These are phyloP conservation scores for Lepidothrix coronata DNA, from an alignment of 2,113 vertebrate species.

Conservation along the genomic window DNA sequence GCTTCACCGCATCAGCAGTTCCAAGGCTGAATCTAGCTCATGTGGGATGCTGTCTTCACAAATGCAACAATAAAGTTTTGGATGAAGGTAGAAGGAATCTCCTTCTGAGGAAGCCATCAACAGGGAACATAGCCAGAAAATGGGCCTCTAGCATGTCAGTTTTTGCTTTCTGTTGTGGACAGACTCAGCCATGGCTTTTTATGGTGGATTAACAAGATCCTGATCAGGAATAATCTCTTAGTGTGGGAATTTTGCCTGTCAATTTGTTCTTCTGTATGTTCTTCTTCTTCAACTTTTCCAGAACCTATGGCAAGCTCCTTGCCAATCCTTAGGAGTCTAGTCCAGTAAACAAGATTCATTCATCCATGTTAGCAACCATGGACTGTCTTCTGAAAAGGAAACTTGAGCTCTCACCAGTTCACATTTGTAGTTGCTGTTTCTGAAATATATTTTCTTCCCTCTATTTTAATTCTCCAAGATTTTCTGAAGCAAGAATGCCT, in stretches of 20 bases:
- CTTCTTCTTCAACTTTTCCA: background rate
- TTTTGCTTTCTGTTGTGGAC: background rate
- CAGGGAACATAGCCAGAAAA: background rate
- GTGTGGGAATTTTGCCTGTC: background rate
- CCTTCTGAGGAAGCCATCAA: background rate
- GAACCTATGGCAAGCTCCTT: background rate
- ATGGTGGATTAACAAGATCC: background rate
- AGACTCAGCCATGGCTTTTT: background rate
- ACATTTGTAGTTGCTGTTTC: background rate
- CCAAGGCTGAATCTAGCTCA: background rate
- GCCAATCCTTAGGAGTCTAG: background rate
- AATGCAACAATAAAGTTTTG: background rate
- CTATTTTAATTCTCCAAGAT: background rate
- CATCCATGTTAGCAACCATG: background rate
- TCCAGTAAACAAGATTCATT: background rate
- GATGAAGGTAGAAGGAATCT: background rate
- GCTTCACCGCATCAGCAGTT: background rate
- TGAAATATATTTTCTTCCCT: background rate
- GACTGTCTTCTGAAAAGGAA: background rate
- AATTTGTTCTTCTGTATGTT: background rate
- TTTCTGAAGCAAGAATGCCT: background rate
- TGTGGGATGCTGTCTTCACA: background rate
- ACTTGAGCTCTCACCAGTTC: background rate
- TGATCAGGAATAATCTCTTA: background rate
- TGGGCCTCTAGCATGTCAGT: background rate